Evolutionary conservation across 2,113 vertebrate species (phyloP), one percentile per base, ranked within the genome.

Genomic region (Pygoscelis adeliae): DNA sequence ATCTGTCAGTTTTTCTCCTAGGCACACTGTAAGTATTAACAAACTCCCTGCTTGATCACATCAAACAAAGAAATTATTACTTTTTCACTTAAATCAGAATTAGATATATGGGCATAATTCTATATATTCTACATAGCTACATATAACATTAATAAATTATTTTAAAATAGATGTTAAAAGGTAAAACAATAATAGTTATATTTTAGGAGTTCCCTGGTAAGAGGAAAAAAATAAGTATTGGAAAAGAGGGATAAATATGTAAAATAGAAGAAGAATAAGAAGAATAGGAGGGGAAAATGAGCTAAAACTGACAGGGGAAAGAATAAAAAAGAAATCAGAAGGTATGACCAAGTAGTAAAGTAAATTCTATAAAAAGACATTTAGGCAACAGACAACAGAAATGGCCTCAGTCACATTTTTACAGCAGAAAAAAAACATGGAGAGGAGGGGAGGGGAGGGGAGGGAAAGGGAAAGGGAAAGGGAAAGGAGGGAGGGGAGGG

Each of bases 351-450:
- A 85, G 42, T 11, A 55, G 18, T 38, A 89, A 76, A 82, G 20
- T 38, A 89, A 76, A 82, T 85, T 88, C 80, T 95, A 78, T 85
- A 85, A 96, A 61, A 61, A 78, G 6, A 5, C 13, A 67, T 90
- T 80, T 47, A 81, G 38, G 26, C 36, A 91, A 93, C 47, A 74
- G 58, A 70, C 42, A 96, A 78, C 58, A 94, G 65, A 80, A 83
- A 71, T 22, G 59, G 59, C 66, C 47, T 94, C 59, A 79, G 55
- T 91, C 72, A 58, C 74, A 56, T 58, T 47, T 89, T 96, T 97
- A 90, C 46, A 96, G 93, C 77, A 90, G 76, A 70, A 93, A 76
- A 92, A 94, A 96, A 83, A 40, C 40, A 40, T 40, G 42, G 42
- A 15, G 42, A 44, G 42, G 42, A 12, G 42, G 11, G 42, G 42